These are phyloP conservation scores for Vombatus ursinus DNA, from an alignment of 2,113 vertebrate species.

Conservation along the genomic window DNA sequence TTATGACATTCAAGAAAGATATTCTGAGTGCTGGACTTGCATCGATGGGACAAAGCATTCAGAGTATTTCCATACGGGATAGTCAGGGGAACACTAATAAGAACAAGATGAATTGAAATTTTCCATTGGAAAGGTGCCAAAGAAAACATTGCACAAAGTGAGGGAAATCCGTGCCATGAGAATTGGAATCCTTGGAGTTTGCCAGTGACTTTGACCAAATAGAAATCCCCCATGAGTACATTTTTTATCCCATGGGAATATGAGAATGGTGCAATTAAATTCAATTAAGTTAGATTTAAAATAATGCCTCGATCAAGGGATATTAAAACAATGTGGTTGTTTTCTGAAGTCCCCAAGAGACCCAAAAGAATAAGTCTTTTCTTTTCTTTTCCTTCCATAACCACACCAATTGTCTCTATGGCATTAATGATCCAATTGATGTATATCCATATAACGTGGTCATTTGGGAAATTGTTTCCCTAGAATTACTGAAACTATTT, in stretches of 20 bases:
- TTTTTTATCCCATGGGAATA: not conserved
- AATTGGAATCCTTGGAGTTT: not conserved
- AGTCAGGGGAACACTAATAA: not conserved
- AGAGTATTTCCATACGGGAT: not conserved
- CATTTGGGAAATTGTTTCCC: not conserved
- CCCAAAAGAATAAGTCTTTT: not conserved
- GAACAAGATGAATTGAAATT: not conserved
- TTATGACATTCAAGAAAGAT: not conserved
- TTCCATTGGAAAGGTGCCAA: not conserved
- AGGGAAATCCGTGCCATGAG: not conserved
- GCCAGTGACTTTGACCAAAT: not conserved
- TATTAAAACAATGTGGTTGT: constrained; percentile 5
- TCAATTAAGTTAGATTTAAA: not conserved
- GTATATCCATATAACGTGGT: not conserved
- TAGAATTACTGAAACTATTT: not conserved
- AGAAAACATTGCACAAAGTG: not conserved
- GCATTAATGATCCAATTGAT: not conserved
- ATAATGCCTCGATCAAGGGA: not conserved
- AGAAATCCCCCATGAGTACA: not conserved
- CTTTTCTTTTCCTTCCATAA: not conserved
- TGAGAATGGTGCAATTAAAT: not conserved
- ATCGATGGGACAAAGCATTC: not conserved
- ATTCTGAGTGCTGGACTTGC: not conserved
- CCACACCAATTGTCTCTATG: not conserved
- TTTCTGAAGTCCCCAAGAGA: not conserved